Base-by-base conservation (phyloP, 2,113 vertebrate genomes). In the Jaculus jaculus region DNA sequence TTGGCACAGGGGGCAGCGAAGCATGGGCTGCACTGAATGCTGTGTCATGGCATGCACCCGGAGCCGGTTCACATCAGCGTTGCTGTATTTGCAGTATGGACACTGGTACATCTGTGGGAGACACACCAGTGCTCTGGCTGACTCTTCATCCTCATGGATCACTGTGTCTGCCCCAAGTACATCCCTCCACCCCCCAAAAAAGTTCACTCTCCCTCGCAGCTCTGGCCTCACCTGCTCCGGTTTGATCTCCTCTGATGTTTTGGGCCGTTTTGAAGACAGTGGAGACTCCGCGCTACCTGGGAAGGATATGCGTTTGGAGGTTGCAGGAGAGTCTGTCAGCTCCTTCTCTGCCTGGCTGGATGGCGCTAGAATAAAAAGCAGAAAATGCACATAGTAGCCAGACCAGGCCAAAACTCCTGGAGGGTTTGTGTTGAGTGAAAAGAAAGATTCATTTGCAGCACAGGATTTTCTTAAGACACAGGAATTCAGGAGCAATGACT, bases 21-120 rank as follows among this genome's bases (percentile, higher is more conserved):
- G 98, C 99, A 99, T 99, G 93, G 99, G 99, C 98, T 99, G 99
- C 96, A 99, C 99, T 0, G 99, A 99, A 97, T 99, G 99, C 98
- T 99, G 99, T 2, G 99, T 99, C 99, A 99, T 99, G 98, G 99
- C 99, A 5, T 99, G 99, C 97, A 99, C 99, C 96, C 99, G 99
- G 93, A 99, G 98, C 47, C 99, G 98, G 93, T 99, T 99, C 98
- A 99, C 98, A 7, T 99, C 99, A 0, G 98, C 98, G 94, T 99
- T 99, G 97, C 99, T 99, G 98, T 99, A 99, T 98, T 99, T 99
- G 98, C 99, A 99, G 69, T 99, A 99, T 2, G 99, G 99, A 96
- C 99, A 99, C 98, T 99, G 99, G 98, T 98, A 99, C 98, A 99
- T 98, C 99, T 99, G 98, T 23, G 34, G 82, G 95, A 66, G 72